These are phyloP conservation scores for Atractosteus spatula DNA, from an alignment of 2,113 vertebrate genomes.

Conservation along the genomic window DNA sequence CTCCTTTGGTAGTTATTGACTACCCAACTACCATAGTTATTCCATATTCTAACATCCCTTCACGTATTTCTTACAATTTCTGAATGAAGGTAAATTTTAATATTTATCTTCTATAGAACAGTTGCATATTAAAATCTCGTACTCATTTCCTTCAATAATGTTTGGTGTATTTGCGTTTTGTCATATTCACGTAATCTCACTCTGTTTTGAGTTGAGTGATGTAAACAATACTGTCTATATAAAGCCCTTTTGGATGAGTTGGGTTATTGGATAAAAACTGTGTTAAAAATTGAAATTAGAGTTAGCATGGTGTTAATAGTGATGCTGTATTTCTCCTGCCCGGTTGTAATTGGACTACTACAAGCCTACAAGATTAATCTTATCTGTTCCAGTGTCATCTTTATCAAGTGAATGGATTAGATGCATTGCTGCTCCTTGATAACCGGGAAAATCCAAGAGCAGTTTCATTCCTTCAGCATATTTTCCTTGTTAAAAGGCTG, in stretches of 20 bases:
- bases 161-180: constrained; percentile 1
- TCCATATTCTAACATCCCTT: no score
- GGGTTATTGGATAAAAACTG: constrained; percentile 48
- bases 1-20: no score
- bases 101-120: no score
- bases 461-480: no score
- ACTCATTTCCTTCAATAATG: not conserved
- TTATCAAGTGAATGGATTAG: not conserved
- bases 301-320: not conserved
- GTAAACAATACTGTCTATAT: constrained; percentile 45
- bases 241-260: constrained; percentile 41
- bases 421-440: no score
- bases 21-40: no score
- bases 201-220: constrained; percentile 5
- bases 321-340: constrained; percentile 39
- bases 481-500: no score
- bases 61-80: no score
- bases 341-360: constrained; percentile 8
- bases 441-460: no score
- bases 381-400: not conserved
- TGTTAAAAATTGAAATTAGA: constrained; percentile 30
- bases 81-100: no score
- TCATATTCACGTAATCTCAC: constrained; percentile 28
- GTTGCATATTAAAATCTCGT: no score
- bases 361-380: constrained; percentile 11